phyloP scores from a whole-genome alignment of 2,888 invertebrate genomes.

The Litoditis marina region DNA sequence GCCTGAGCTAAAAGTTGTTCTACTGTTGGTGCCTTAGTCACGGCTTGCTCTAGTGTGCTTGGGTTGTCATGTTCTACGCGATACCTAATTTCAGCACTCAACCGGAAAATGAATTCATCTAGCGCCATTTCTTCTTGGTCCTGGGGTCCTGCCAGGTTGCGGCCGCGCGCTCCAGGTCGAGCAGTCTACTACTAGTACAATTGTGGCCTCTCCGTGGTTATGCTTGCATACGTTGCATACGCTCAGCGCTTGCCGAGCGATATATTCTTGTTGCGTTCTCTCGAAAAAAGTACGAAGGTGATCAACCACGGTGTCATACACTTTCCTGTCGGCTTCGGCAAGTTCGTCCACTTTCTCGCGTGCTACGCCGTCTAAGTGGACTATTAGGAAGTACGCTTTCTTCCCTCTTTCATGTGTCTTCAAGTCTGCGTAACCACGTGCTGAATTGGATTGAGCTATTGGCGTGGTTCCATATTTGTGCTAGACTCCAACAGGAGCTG shows the following conservation, averaged over 20 bases:
- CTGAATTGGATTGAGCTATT: too few relatives aligned
- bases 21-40: neutral
- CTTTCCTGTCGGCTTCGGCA: neutral
- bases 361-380: conserved; percentile 1
- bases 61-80: neutral
- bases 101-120: neutral
- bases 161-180: neutral
- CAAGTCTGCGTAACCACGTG: neutral
- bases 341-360: conserved; percentile 2
- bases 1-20: conserved; percentile 1
- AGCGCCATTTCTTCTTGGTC: neutral
- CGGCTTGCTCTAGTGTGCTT: neutral
- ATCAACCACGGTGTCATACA: neutral
- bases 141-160: neutral
- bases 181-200: neutral
- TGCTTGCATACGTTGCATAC: neutral
- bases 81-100: neutral
- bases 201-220: neutral
- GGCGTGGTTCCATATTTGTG: too few relatives aligned
- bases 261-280: neutral
- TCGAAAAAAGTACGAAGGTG: neutral
- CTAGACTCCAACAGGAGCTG: too few relatives aligned
- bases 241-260: neutral
- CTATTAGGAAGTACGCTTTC: neutral
- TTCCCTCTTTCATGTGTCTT: neutral